A percentile compares a stretch with the other conserved stretches of the same genome.
Conservation (phyloP, 1,140 invertebrate species). For the Drosophila asahinai region DNA sequence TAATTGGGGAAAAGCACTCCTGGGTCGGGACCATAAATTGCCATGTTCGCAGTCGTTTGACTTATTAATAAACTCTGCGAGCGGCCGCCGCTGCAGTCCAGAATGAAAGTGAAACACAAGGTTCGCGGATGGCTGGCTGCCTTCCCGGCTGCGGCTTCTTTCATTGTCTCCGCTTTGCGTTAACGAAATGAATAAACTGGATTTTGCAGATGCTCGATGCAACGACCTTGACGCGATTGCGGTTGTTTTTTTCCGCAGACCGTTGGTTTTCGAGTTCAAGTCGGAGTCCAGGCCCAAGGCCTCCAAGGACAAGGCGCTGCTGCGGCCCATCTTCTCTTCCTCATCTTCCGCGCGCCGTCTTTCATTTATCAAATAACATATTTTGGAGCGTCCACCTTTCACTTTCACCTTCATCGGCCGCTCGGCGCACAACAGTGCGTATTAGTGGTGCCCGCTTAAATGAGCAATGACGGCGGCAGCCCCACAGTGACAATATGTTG, state of each 20-base stretch:
- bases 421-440: slow-evolving; percentile 3
- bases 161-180: slow-evolving; percentile 41
- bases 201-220: slow-evolving; percentile 61
- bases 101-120: slow-evolving; percentile 32
- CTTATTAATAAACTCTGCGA: slow-evolving; percentile 15
- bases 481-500: slow-evolving; percentile 50
- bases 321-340: slow-evolving; percentile 9
- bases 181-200: slow-evolving; percentile 54
- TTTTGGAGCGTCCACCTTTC: slow-evolving; percentile 54
- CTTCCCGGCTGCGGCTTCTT: slow-evolving; percentile 7
- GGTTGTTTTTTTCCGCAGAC: slow-evolving; percentile 28
- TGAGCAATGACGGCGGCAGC: slow-evolving; percentile 16
- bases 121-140: neutral
- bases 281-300: slow-evolving; percentile 30
- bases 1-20: slow-evolving; percentile 3
- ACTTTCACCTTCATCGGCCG: slow-evolving; percentile 51
- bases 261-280: slow-evolving; percentile 8
- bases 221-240: slow-evolving; percentile 55
- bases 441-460: slow-evolving; percentile 29
- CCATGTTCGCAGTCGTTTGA: neutral
- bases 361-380: slow-evolving; percentile 50
- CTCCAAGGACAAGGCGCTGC: slow-evolving; percentile 30
- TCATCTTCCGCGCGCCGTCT: neutral
- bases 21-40: slow-evolving; percentile 16
- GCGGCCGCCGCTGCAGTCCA: neutral